These are phyloP conservation scores for Plusia festucae DNA, from an alignment of 2,888 invertebrate genomes.

Conservation along the genomic window DNA sequence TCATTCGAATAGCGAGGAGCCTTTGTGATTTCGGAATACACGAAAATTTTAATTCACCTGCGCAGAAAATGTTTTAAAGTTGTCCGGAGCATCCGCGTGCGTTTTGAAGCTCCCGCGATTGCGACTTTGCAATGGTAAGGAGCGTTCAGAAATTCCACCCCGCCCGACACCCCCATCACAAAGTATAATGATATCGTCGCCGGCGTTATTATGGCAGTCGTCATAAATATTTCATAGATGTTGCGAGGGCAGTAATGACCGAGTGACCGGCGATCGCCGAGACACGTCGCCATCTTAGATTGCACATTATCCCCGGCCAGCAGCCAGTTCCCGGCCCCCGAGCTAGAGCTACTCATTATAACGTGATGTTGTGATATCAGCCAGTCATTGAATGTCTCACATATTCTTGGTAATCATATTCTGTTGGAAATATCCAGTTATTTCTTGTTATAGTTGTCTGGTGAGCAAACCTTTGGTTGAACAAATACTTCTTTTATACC, in stretches of 20 bases:
- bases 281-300: constrained; percentile 64
- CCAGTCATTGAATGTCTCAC: constrained; percentile 41
- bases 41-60: constrained; percentile 74
- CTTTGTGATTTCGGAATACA: constrained; percentile 63
- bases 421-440: constrained; percentile 10
- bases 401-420: constrained; percentile 28
- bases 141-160: constrained; percentile 89
- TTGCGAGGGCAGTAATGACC: constrained; percentile 87
- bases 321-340: constrained; percentile 37
- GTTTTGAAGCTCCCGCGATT: constrained; percentile 73
- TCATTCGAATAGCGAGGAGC: constrained; percentile 57
- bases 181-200: constrained; percentile 90
- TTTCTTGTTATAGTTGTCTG: background rate
- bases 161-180: constrained; percentile 89
- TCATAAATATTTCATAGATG: constrained; percentile 89
- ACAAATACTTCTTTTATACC: background rate
- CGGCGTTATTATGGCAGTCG: constrained; percentile 88
- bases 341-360: constrained; percentile 44
- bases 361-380: constrained; percentile 47
- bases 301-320: constrained; percentile 56
- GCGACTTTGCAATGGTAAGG: constrained; percentile 88
- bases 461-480: background rate
- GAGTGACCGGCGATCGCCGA: constrained; percentile 81
- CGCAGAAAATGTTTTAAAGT: constrained; percentile 69
- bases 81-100: constrained; percentile 64